Percentiles rank a stretch among this genome's conserved stretches.
Conservation (phyloP, 1,140 invertebrate species). For the Centruroides sculpturatus region DNA sequence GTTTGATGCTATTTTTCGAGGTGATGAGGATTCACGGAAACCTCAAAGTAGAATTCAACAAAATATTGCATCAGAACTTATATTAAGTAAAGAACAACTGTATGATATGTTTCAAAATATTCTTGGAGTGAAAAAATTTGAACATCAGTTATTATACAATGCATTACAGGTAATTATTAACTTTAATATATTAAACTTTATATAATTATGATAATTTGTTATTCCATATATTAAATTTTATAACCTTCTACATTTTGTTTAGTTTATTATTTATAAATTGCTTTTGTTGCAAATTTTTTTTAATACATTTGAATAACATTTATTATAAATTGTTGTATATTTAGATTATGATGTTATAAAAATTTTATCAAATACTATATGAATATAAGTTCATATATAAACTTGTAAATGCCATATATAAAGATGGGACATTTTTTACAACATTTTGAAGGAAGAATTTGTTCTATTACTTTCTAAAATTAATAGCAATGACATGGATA, state of each 20-base stretch:
- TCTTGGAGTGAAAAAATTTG: conserved; percentile 95
- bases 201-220: background rate
- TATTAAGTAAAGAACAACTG: conserved; percentile 89
- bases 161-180: conserved; percentile 66
- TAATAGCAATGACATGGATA: no score
- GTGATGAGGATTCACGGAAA: conserved; percentile 59
- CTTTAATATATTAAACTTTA: conserved; percentile 7
- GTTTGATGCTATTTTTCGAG: conserved; percentile 91
- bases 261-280: no score
- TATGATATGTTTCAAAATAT: conserved; percentile 99
- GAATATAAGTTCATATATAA: no score
- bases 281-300: no score
- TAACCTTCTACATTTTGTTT: background rate
- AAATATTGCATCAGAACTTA: conserved; percentile 76
- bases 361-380: no score
- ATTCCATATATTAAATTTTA: background rate
- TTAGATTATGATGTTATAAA: no score
- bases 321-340: no score
- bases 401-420: no score
- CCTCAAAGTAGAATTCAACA: conserved; percentile 58
- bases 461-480: no score
- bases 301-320: no score
- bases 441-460: no score
- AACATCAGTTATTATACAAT: conserved; percentile 98
- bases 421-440: no score